Conservation (phyloP, 2,113 vertebrate species). For the sheep (Ovis aries) region DNA sequence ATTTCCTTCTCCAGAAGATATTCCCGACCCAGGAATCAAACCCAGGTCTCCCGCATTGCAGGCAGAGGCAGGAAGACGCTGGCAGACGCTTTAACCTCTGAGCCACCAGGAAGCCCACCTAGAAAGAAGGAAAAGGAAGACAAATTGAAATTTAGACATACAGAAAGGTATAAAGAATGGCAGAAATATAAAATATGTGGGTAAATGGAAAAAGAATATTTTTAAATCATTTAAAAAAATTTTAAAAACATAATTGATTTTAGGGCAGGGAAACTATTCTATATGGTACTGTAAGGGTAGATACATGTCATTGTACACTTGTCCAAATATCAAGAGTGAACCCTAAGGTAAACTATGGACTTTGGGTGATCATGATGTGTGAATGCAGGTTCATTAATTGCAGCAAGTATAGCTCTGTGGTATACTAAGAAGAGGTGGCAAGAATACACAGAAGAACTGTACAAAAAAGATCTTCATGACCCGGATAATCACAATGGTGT, state of each 20-base stretch:
- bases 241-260: not conserved
- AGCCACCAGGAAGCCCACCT: no score
- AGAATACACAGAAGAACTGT: no score
- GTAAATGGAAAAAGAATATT: not conserved
- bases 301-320: not conserved
- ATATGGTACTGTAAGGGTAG: no score
- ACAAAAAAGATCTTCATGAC: no score
- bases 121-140: not conserved
- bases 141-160: not conserved
- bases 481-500: no score
- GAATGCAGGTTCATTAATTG: not conserved
- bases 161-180: not conserved
- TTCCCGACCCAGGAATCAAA: no score
- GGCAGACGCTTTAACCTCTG: no score
- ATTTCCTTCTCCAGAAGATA: no score
- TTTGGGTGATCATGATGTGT: not conserved
- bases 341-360: not conserved
- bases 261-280: not conserved
- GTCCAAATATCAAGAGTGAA: not conserved
- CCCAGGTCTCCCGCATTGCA: no score
- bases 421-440: no score
- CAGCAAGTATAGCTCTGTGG: not conserved
- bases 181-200: not conserved
- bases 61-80: no score
- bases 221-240: not conserved